Base-by-base conservation (phyloP, 1,140 invertebrate genomes). In the Drosophila micromelanica region DNA sequence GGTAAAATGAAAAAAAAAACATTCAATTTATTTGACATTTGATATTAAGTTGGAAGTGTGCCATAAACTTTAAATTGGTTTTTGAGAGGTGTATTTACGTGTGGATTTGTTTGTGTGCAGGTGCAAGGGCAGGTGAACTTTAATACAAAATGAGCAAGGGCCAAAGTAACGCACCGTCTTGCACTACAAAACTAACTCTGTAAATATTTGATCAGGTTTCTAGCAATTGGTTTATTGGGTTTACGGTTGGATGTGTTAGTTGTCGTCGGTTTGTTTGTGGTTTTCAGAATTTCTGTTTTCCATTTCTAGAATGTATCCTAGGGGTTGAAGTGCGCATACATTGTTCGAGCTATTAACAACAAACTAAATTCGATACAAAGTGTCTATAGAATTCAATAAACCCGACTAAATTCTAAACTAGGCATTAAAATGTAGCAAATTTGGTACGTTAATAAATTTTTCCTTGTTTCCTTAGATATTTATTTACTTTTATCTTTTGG, bases 361-460 rank as follows among this genome's bases (percentile, higher is more conserved):
- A 91, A 91, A 91, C 85, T 84, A 91, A 91, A 91, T 91, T 91
- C 79, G 90, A 91, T 76, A 86, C 85, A 91, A 90, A 87, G 79
- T 67, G 76, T 76, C 86, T 82, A 81, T 78, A 87, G 82, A 87
- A 87, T 73, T 89, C 57, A 69, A 76, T 82, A 77, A 68, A 79
- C 75, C 70, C 69, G 72, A 72, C 78, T 82, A 89, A 64, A 87
- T 89, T 87, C 79, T 82, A 82, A 80, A 61, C 69, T 80, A 77
- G 73, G 76, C 82, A 89, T 82, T 76, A 68, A 79, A 82, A 89
- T 87, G 79, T 79, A 87, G 75, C 78, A 82, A 73, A 79, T 78
- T 87, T 78, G 84, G 73, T 87, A 84, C 76, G 76, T 89, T 78
- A 77, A 89, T 84, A 82, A 17, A 1, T 69, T 61, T 60, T 48